Conservation (phyloP, 1,140 invertebrate species). For the Eumaeus atala region DNA sequence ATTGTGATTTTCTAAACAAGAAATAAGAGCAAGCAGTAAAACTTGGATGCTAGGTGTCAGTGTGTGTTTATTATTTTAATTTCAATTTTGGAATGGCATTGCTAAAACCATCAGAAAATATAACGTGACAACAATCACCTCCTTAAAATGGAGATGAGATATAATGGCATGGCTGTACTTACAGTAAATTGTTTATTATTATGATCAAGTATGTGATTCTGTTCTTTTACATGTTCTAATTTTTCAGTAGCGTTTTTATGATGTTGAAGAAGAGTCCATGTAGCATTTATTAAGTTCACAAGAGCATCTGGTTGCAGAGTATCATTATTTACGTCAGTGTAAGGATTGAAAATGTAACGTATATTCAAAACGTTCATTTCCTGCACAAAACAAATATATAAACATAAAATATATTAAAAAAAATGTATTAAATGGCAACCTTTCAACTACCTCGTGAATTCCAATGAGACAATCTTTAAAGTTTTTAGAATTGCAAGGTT, state of each 20-base stretch:
- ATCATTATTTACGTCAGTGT: constrained; percentile 43
- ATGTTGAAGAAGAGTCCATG: constrained; percentile 49
- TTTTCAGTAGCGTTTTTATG: constrained; percentile 49
- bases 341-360: constrained; percentile 54
- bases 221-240: constrained; percentile 37
- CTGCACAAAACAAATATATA: constrained; percentile 31
- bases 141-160: no score
- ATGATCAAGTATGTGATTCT: constrained; percentile 51
- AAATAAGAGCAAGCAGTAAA: no score
- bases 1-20: no score
- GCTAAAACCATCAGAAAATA: no score
- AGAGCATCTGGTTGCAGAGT: constrained; percentile 41
- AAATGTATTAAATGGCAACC: not conserved
- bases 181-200: constrained; percentile 55
- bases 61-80: no score
- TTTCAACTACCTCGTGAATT: constrained; percentile 44
- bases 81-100: no score
- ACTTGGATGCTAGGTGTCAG: no score
- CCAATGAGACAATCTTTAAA: constrained; percentile 59
- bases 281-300: constrained; percentile 49
- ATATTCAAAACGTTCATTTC: constrained; percentile 55
- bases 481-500: constrained; percentile 54
- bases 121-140: no score
- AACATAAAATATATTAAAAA: constrained; percentile 15
- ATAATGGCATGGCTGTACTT: constrained; percentile 19